A percentile compares a stretch with the other conserved stretches of the same genome.
Conservation (phyloP, 1,140 invertebrate species). For the Stegodyphus mimosarum region DNA sequence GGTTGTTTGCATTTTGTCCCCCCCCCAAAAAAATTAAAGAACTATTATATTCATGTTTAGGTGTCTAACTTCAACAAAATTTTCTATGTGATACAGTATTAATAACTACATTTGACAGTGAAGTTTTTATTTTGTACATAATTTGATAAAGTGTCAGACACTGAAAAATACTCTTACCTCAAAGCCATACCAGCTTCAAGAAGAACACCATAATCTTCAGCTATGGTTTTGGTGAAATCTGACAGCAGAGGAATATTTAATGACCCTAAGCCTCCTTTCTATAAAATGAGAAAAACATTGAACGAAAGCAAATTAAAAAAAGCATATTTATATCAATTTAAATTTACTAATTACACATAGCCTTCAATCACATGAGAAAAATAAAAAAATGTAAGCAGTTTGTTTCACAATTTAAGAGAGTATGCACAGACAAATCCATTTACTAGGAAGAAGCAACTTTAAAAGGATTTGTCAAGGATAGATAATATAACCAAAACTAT, state of each 20-base stretch:
- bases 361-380: no score
- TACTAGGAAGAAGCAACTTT: no score
- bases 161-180: conserved; percentile 6
- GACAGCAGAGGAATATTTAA: conserved; percentile 91
- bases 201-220: conserved; percentile 87
- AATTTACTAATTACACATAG: no score
- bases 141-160: background rate
- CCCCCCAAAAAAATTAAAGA: no score
- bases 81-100: background rate
- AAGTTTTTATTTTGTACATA: background rate
- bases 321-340: no score
- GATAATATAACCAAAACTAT: no score
- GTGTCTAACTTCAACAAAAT: background rate
- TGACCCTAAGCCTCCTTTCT: conserved; percentile 84
- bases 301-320: no score
- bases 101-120: background rate
- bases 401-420: no score
- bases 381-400: no score
- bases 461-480: no score
- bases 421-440: no score
- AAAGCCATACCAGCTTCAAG: conserved; percentile 86
- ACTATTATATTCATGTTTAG: background rate
- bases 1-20: no score
- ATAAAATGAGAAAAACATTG: background rate
- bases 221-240: conserved; percentile 91